Base-by-base conservation (phyloP, 1,140 invertebrate species). In the Camponotus vicinus region DNA sequence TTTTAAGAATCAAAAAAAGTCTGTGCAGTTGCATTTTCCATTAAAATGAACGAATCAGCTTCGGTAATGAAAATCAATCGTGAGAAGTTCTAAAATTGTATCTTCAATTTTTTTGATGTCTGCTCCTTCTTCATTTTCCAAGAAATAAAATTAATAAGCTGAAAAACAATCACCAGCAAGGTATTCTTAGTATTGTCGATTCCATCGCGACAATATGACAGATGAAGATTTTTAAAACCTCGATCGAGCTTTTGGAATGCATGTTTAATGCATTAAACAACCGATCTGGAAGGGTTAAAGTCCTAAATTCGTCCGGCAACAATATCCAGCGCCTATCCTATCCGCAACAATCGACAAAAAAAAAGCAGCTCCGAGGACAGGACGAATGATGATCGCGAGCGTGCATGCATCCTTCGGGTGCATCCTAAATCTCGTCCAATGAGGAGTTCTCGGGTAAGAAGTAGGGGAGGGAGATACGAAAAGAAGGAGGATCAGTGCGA, bases 371-470 rank as follows among this genome's bases (percentile, higher is more conserved):
- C 61, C 49, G 4, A 4, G 37, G 73, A 42, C 61, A 78, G 71
- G 61, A 85, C 71, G 63, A 78, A 78, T 78, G 61, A 76, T 78
- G 45, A 64, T 45, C 82, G 27, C 61, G 21, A 42, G 59, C 18
- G 45, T 52, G 75, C 59, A 78, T 27, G 37, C 34, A 67, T 85
- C 71, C 75, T 86, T 79, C 61, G 52, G 76, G 76, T 79, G 42
- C 69, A 90, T 90, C 86, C 86, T 80, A 87, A 90, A 87, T 87
- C 70, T 89, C 88, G 57, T 89, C 89, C 88, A 90, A 90, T 90
- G 79, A 21, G 75, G 9, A 85, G 64, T 84, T 18, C 61, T n/a
- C 42, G 75, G 34, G 34, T 49, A 32, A 70, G 64, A 70, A 63
- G 21, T 32, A 32, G 55, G 42, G 55, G 21, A 37, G 52, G 55